Conservation (phyloP, 2,888 invertebrate species). For the Xestia c-nigrum region DNA sequence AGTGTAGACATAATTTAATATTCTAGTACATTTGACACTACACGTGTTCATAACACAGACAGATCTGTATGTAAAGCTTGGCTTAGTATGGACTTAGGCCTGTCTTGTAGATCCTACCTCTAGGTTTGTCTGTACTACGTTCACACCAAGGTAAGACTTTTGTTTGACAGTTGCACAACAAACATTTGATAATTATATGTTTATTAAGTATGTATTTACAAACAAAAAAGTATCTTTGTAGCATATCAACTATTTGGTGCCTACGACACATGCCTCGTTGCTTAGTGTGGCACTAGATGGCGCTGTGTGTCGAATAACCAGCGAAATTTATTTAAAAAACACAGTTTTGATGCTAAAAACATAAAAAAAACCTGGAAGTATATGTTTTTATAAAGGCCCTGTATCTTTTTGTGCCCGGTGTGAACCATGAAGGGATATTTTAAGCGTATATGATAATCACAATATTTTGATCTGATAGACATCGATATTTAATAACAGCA, state of each 20-base stretch:
- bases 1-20: conserved; percentile 54
- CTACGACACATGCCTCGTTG: too few species aligned
- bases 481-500: conserved; percentile 71
- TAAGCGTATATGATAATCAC: conserved; percentile 83
- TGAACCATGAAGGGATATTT: conserved; percentile 51
- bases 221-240: too few species aligned
- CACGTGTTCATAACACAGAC: conserved; percentile 77
- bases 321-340: too few species aligned
- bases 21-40: conserved; percentile 72
- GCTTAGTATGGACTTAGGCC: conserved; percentile 78
- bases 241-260: too few species aligned
- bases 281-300: too few species aligned
- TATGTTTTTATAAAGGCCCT: not conserved
- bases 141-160: conserved; percentile 58
- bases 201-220: too few species aligned
- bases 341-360: too few species aligned
- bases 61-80: conserved; percentile 72
- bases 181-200: not conserved
- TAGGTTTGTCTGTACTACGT: conserved; percentile 47
- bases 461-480: conserved; percentile 75
- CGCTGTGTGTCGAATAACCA: too few species aligned
- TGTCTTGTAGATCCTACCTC: conserved; percentile 49
- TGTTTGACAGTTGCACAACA: not conserved
- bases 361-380: too few species aligned
- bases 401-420: conserved; percentile 29